A percentile compares a stretch with the other conserved stretches of the same genome.
These are phyloP conservation scores for Seriola aureovittata DNA, from an alignment of 2,113 vertebrate species.

Conservation along the genomic window DNA sequence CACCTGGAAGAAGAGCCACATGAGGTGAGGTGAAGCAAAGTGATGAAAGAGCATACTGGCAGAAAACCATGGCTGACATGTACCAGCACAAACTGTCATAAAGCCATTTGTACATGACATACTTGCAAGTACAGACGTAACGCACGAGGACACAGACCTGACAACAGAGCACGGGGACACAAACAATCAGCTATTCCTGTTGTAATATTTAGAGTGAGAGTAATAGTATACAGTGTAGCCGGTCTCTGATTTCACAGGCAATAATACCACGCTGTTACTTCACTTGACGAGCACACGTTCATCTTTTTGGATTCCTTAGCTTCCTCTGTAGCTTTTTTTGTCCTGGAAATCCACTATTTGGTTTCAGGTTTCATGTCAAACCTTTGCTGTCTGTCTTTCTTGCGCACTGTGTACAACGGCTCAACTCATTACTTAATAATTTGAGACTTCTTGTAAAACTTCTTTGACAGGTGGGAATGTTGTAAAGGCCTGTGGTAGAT, in stretches of 20 bases:
- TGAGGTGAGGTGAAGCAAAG: conserved; percentile 85
- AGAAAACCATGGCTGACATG: not conserved
- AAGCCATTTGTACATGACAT: not conserved
- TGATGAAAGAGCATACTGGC: not conserved
- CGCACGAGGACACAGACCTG: not conserved
- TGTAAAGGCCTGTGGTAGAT: no score
- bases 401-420: not conserved
- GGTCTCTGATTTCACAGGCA: not conserved
- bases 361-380: not conserved
- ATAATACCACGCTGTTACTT: not conserved
- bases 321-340: not conserved
- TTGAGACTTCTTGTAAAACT: no score
- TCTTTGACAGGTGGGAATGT: no score
- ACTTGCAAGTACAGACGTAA: no score
- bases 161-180: not conserved
- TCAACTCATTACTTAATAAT: no score
- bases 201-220: not conserved
- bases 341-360: not conserved
- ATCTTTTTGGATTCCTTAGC: not conserved
- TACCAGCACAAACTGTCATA: not conserved
- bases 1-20: conserved; percentile 98
- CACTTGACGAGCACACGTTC: not conserved
- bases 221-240: not conserved
- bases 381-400: not conserved
- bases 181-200: not conserved